Evolutionary conservation across 2,797 vertebrate genomes (phyloP), one percentile per base, ranked within the genome.

Genomic region (Brachyrhaphis roseni): DNA sequence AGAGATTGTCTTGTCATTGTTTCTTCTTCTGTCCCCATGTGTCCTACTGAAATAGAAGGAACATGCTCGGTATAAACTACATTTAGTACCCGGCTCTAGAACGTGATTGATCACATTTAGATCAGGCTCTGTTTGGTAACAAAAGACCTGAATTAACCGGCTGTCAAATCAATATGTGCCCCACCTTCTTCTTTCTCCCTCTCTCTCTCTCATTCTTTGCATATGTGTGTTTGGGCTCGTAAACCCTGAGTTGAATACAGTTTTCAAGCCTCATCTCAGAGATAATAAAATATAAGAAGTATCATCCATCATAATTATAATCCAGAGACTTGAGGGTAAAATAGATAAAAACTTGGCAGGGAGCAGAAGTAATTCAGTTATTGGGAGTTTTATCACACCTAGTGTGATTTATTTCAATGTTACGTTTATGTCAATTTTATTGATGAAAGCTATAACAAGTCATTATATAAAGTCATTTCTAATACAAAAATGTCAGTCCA

Each of bases 81-180:
- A 88, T 90, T 92, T 89, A 91, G 90, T 86, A n/a, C 81, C 77
- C 26, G 68, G 88, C 87, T 84, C 86, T 84, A 85, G 88, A 89
- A 90, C 72, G 86, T 91, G 91, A 93, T 91, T 92, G 91, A 93
- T 91, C 86, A 86, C 85, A 78, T 86, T 92, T 90, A 85, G 92
- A 92, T 90, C 87, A 86, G 87, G 86, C 82, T 86, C 87, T 87
- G 93, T 94, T 92, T 91, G 88, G 90, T 94, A 93, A 95, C 93
- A 92, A 91, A 92, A 88, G 86, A 88, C 90, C 86, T 80, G 82
- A 89, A 94, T 93, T 88, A 94, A 92, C 89, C 79, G 77, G 84
- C 75, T 90, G 90, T 89, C 82, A 83, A 87, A 95, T 95, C 92
- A 88, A 95, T 94, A 90, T 47, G 39, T 28, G 64, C 78, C 46